Evolutionary conservation across 2,888 invertebrate species (phyloP).

Genomic region (Schrankia costaestrigalis): DNA sequence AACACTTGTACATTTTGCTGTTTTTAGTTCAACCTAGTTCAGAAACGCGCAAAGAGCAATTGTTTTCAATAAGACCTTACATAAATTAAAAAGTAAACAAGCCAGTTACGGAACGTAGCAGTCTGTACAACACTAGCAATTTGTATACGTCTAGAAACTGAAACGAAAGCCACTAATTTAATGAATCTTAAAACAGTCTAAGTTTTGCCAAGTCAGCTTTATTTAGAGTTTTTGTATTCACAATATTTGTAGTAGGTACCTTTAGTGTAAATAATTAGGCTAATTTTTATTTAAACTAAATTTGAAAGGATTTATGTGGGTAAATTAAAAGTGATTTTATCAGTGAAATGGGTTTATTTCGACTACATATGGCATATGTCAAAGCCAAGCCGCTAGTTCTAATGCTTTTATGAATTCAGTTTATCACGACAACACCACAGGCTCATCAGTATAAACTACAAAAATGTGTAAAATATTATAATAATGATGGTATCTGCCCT

Average conservation of each 20-base stretch:
- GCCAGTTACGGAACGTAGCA: slow-evolving; percentile 6
- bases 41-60: slow-evolving; percentile 20
- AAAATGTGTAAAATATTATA: too few species aligned
- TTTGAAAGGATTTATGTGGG: too few species aligned
- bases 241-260: too few species aligned
- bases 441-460: too few species aligned
- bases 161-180: slow-evolving; percentile 22
- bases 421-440: too few species aligned
- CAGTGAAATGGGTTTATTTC: too few species aligned
- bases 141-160: slow-evolving; percentile 20
- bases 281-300: too few species aligned
- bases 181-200: slow-evolving; percentile 23
- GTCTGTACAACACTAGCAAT: slow-evolving; percentile 13
- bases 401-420: too few species aligned
- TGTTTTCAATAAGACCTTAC: slow-evolving; percentile 21
- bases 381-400: too few species aligned
- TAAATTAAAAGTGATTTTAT: too few species aligned
- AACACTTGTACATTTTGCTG: slow-evolving; percentile 2
- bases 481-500: too few species aligned
- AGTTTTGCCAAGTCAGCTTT: slow-evolving; percentile 13
- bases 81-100: slow-evolving; percentile 26
- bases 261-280: slow-evolving; percentile 12
- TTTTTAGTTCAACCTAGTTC: slow-evolving; percentile 22
- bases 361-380: too few species aligned
- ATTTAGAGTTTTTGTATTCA: slow-evolving; percentile 3